Conservation (phyloP, 2,113 vertebrate species). For the Henicopernis longicauda region DNA sequence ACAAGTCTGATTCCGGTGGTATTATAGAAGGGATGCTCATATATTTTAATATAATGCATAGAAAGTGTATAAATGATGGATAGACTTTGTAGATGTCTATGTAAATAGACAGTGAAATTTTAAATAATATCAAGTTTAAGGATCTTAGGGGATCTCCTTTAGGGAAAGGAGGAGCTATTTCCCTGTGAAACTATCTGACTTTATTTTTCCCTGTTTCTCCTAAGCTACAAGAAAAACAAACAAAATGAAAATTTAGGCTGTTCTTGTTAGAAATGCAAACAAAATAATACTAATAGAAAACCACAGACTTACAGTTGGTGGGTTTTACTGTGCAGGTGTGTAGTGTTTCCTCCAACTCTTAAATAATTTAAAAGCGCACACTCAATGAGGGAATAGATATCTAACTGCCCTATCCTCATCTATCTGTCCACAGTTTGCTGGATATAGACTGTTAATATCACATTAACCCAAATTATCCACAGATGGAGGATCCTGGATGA, state of each 20-base stretch:
- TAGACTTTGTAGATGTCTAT: not conserved
- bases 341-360: not conserved
- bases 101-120: not conserved
- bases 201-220: not conserved
- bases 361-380: not conserved
- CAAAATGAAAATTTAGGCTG: not conserved
- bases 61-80: not conserved
- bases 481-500: not conserved
- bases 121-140: not conserved
- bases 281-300: not conserved
- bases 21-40: not conserved
- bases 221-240: not conserved
- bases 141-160: not conserved
- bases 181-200: not conserved
- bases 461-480: not conserved
- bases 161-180: not conserved
- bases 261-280: not conserved
- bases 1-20: not conserved
- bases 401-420: not conserved
- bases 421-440: not conserved
- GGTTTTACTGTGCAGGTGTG: not conserved
- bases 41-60: not conserved
- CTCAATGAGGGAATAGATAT: not conserved
- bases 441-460: not conserved
- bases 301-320: not conserved